phyloP scores from a whole-genome alignment of 1,140 invertebrate genomes.

The Drosophila kohkoa region DNA sequence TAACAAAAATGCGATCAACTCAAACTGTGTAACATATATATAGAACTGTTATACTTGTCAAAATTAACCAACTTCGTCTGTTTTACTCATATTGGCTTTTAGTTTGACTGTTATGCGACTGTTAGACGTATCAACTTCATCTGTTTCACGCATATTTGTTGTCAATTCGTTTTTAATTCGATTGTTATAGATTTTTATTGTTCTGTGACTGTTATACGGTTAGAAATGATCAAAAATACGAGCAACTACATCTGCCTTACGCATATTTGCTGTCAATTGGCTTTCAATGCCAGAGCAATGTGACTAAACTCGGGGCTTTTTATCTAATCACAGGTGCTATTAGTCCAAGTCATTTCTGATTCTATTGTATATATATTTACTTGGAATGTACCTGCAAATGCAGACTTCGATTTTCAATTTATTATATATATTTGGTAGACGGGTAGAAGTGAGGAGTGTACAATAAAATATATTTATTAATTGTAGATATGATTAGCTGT shows the following conservation, averaged over 20 bases:
- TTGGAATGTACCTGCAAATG: neutral
- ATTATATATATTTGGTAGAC: neutral
- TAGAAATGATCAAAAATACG: neutral
- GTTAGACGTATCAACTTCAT: neutral
- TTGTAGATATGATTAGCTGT: conserved; percentile 52
- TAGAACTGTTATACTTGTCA: conserved; percentile 1
- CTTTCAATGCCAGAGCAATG: conserved; percentile 1
- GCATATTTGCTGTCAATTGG: conserved; percentile 3
- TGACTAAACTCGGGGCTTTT: conserved; percentile 20
- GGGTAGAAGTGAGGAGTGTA: too few relatives aligned
- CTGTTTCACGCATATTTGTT: neutral
- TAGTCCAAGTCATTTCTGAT: conserved; percentile 33
- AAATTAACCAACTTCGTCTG: neutral
- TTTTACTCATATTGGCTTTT: neutral
- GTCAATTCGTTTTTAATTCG: neutral
- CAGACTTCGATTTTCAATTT: conserved; percentile 16
- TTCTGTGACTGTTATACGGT: neutral
- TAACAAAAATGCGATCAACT: conserved; percentile 1
- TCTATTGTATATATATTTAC: neutral
- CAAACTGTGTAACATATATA: neutral
- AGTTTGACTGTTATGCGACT: neutral
- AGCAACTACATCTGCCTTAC: neutral
- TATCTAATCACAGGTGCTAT: conserved; percentile 43
- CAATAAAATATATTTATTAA: conserved; percentile 23
- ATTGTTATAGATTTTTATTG: neutral